Percentiles rank a stretch among this genome's conserved stretches.
phyloP scores from a whole-genome alignment of 2,888 invertebrate species.

The Microplitis manilae region DNA sequence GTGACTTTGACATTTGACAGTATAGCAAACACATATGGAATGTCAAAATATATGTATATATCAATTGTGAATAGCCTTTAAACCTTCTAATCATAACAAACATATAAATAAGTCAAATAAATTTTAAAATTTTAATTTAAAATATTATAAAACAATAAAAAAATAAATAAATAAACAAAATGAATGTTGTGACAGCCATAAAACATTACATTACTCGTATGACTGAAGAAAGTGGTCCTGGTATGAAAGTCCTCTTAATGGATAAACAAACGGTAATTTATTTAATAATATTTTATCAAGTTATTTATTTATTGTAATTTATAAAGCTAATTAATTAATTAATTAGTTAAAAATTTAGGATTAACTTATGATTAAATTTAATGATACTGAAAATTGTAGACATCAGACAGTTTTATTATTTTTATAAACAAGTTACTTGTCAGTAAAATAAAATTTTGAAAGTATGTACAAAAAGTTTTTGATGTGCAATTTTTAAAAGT shows the following conservation, averaged over 20 bases:
- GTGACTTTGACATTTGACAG: background rate
- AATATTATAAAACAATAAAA: conserved; percentile 27
- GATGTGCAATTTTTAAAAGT: no score
- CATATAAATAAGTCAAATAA: background rate
- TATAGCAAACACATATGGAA: background rate
- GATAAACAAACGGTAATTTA: conserved; percentile 92
- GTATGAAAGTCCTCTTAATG: conserved; percentile 99
- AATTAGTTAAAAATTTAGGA: no score
- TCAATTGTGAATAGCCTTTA: background rate
- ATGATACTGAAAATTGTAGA: no score
- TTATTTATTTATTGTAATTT: no score
- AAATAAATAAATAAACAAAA: conserved; percentile 69
- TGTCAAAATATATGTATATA: background rate
- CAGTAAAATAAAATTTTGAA: no score
- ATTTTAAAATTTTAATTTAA: background rate
- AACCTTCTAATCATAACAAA: background rate
- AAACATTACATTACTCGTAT: conserved; percentile 97
- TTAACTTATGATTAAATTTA: no score
- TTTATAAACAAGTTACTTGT: no score
- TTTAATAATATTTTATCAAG: no score
- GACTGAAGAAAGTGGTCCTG: conserved; percentile 97
- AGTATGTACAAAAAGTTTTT: no score
- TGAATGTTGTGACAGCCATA: conserved; percentile 94
- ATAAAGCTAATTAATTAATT: no score
- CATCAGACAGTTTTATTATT: no score